Percentiles rank a stretch among this genome's conserved stretches.
Evolutionary conservation across 2,888 invertebrate species (phyloP).

Genomic region (Eristalis pertinax): DNA sequence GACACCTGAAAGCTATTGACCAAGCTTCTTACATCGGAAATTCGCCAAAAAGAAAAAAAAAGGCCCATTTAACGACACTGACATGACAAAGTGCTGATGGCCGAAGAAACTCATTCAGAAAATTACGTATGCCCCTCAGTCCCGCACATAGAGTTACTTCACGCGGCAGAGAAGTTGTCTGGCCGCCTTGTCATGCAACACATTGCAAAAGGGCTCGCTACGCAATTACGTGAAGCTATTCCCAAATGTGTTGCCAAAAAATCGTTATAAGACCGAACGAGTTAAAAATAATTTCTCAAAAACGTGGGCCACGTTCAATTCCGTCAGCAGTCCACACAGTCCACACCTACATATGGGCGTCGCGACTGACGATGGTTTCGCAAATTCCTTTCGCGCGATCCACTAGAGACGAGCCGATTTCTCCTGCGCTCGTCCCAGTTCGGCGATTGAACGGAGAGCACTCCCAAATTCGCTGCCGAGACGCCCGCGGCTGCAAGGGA

Average conservation of each 20-base stretch:
- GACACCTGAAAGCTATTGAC: too few relatives aligned
- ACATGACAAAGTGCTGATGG: too few relatives aligned
- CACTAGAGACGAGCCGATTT: constrained; percentile 23
- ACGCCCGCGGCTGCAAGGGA: constrained; percentile 8
- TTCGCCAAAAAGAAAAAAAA: too few relatives aligned
- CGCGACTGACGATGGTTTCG: constrained; percentile 7
- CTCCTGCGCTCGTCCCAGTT: constrained; percentile 18
- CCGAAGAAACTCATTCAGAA: background rate
- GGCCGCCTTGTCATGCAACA: constrained; percentile 30
- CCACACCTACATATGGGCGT: background rate
- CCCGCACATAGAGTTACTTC: constrained; percentile 4
- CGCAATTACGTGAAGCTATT: constrained; percentile 33
- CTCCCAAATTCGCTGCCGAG: background rate
- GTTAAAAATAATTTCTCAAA: constrained; percentile 31
- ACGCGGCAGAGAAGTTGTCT: constrained; percentile 15
- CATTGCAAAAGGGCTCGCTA: constrained; percentile 52
- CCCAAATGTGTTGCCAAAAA: constrained; percentile 27
- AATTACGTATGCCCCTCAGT: constrained; percentile 44
- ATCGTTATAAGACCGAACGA: background rate
- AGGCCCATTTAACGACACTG: too few relatives aligned
- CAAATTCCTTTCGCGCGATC: background rate
- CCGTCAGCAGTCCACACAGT: background rate
- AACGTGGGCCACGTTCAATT: constrained; percentile 31
- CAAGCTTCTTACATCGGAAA: too few relatives aligned
- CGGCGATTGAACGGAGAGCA: background rate